Base-by-base conservation (phyloP, 2,797 vertebrate species). In the Eupleurogrammus muticus region DNA sequence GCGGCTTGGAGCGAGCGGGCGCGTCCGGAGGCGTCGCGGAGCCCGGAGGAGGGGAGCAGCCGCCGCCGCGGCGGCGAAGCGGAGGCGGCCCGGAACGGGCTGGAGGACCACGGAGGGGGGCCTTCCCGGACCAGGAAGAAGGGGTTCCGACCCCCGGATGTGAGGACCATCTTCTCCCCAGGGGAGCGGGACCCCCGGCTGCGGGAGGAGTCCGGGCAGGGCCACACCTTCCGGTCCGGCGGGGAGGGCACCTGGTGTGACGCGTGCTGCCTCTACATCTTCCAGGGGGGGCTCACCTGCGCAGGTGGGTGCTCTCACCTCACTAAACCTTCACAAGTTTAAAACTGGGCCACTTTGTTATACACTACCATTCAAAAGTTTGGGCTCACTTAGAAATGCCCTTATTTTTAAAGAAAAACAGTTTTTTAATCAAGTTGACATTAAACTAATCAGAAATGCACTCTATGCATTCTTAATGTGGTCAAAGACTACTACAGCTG, bases 91-190 rank as follows among this genome's bases (percentile, higher is more conserved):
- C 42, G 58, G 12, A 40, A 62, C n/a, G 80, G 57, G 34, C 1
- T 32, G 2, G 80, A 76, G 1, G 75, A 42, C 0, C 77, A 38
- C 21, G 72, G 59, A 1, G 84, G 53, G 1, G 90, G 77, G 9
- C 87, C 87, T 0, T 79, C 70, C 24, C 76, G 93, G 19, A 50
- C 73, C 70, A 76, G 91, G 74, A 95, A 84, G 82, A 93, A 53
- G 44, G 84, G 92, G 0, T 93, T 91, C 86, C 89, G 89, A 63
- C 89, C 93, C 20, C 93, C 94, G 0, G 93, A 95, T 14, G 94
- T 95, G 34, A 92, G 94, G 77, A 95, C 94, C 36, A 95, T 95
- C 76, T 95, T 95, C 83, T 77, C 80, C 59, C 79, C 83, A 9
- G 75, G 50, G 11, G 77, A 85, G 70, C 90, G 47, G 72, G 93